These are phyloP conservation scores for Tragelaphus imberbis DNA, from an alignment of 2,113 vertebrate genomes.

Conservation along the genomic window DNA sequence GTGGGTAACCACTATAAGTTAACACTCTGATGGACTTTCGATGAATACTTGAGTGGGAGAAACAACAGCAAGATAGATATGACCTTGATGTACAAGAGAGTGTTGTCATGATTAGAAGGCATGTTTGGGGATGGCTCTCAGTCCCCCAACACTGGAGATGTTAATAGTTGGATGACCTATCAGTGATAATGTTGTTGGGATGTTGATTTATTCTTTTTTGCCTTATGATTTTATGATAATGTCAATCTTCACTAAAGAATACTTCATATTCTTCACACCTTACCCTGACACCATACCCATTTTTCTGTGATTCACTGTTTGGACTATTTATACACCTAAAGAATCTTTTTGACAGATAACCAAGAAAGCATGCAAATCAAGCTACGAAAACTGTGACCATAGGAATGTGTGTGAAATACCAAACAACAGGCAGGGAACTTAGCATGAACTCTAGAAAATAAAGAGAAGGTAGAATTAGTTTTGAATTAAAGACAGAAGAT, in stretches of 20 bases:
- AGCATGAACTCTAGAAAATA: slow-evolving; percentile 16
- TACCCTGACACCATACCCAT: not conserved
- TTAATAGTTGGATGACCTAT: not conserved
- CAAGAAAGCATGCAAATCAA: slow-evolving; percentile 20
- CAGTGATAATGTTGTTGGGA: not conserved
- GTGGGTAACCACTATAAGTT: not conserved
- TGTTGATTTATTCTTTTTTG: not conserved
- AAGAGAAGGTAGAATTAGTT: not conserved
- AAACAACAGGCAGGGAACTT: slow-evolving; percentile 2
- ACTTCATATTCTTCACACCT: not conserved
- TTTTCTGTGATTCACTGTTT: slow-evolving; percentile 30
- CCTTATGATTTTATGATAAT: not conserved
- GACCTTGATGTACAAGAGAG: not conserved
- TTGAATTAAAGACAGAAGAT: slow-evolving; percentile 7
- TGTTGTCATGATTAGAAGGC: not conserved
- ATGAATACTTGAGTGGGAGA: not conserved
- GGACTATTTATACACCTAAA: slow-evolving; percentile 27
- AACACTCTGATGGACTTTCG: not conserved
- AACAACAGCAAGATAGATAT: not conserved
- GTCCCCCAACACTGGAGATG: not conserved
- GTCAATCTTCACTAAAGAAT: not conserved
- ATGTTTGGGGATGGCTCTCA: not conserved
- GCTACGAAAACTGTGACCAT: not conserved
- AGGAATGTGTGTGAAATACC: slow-evolving; percentile 8
- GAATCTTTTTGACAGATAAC: slow-evolving; percentile 34